Conservation (phyloP, 2,888 invertebrate species). For the Hipparchia sbordonii region DNA sequence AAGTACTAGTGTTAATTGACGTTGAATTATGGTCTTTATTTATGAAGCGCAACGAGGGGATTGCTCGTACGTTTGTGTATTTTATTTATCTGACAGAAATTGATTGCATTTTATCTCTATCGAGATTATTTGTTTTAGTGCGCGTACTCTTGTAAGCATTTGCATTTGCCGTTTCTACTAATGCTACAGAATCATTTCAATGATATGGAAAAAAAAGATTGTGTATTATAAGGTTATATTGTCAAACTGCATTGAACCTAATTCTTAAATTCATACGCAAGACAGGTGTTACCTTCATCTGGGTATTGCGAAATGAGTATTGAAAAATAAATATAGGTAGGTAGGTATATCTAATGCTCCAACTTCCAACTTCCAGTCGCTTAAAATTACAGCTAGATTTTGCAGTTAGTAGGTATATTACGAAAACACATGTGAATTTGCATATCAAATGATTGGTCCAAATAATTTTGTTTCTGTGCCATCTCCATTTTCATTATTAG, state of each 20-base stretch:
- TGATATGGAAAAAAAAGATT: not conserved
- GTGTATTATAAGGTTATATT: not conserved
- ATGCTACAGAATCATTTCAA: not conserved
- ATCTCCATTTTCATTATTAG: no score
- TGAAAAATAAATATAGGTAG: slow-evolving; percentile 1
- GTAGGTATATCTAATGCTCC: not conserved
- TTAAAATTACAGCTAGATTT: not conserved
- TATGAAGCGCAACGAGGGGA: slow-evolving; percentile 11
- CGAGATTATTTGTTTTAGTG: not conserved
- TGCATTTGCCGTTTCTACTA: not conserved
- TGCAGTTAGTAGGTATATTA: slow-evolving; percentile 3
- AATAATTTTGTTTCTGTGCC: no score
- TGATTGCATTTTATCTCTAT: slow-evolving; percentile 10
- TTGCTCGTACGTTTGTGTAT: slow-evolving; percentile 9
- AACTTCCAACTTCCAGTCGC: not conserved
- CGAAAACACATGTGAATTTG: not conserved
- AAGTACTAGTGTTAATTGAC: slow-evolving; percentile 23
- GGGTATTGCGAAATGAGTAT: slow-evolving; percentile 1
- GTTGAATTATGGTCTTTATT: slow-evolving; percentile 23
- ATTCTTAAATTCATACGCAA: not conserved
- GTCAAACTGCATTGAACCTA: not conserved
- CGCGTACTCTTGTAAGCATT: not conserved
- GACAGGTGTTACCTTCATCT: slow-evolving; percentile 1
- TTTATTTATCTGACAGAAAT: not conserved
- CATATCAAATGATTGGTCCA: no score